Base-by-base conservation (phyloP, 1,140 invertebrate genomes). In the Episyrphus balteatus region DNA sequence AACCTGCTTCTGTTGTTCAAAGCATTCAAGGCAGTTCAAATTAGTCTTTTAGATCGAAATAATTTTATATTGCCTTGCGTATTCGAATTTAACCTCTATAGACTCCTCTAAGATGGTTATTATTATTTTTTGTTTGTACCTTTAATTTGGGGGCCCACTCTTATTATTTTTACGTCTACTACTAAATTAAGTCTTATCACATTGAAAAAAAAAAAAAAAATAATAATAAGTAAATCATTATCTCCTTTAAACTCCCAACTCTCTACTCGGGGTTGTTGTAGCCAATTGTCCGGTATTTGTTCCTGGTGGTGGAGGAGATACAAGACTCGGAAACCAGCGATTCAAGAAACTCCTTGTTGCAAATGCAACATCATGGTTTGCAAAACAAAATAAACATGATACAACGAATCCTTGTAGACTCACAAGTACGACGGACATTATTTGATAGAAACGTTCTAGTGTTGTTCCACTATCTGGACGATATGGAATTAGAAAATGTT, bases 361-460 rank as follows among this genome's bases (percentile, higher is more conserved):
- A 14, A 69, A 65, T 40, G 70, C 64, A 12, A 93, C 90, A 74
- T 92, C 88, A 52, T 88, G 86, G 65, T 94, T 93, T 57, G 84
- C 87, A 71, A 92, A 93, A 61, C 90, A 94, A 64, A 92, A 92
- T 5, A 94, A 72, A 19, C 88, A 75, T 0, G 88, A 81, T 0
- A 93, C 86, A 50, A 84, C 85, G 11, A 90, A 74, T 44, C 90
- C 90, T 84, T 93, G 91, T 49, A 88, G 79, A 26, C 89, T 90
- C 14, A 83, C 79, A 1, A 86, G 76, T 9, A 91, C 62, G 5
- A 89, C 86, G 0, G 85, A 83, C 13, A 83, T 60, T 38, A 89
- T 75, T 50, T 88, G 80, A 58, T 92, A 92, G 46, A 81, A 67
- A 10, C 76, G 70, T 52, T 86, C 81, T 53, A 77, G 75, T 0